Evolutionary conservation across 2,113 vertebrate species (phyloP).

Genomic region (Platichthys stellatus): DNA sequence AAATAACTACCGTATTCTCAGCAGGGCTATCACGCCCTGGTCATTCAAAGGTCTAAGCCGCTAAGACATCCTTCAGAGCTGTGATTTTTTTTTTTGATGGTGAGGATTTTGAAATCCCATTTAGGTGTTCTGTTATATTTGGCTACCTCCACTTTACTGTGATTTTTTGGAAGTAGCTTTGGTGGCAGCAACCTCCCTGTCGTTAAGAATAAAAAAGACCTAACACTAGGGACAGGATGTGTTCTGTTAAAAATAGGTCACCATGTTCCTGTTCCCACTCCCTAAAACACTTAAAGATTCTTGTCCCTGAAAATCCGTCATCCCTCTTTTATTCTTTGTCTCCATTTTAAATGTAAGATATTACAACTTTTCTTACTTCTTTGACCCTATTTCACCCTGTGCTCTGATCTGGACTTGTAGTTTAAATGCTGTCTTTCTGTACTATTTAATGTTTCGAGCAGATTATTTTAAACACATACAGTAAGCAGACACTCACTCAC

Average conservation of each 20-base stretch:
- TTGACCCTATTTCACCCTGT: background rate
- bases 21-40: conserved; percentile 1
- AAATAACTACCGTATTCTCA: background rate
- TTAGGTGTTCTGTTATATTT: background rate
- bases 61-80: background rate
- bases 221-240: background rate
- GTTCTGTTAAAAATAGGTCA: conserved; percentile 30
- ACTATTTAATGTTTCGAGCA: background rate
- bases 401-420: background rate
- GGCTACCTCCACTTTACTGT: background rate
- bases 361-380: background rate
- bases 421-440: background rate
- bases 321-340: background rate
- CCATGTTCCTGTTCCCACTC: conserved; percentile 10
- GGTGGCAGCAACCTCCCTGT: background rate
- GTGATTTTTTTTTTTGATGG: conserved; percentile 15
- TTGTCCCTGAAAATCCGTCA: background rate
- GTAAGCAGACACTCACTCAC: background rate
- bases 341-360: background rate
- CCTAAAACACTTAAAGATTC: conserved; percentile 5
- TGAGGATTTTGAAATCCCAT: conserved; percentile 30
- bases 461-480: background rate
- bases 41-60: conserved; percentile 15
- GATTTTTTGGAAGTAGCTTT: conserved; percentile 28
- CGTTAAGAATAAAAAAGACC: conserved; percentile 1